Conservation (phyloP, 2,113 vertebrate species). For the Choloepus hoffmanni region DNA sequence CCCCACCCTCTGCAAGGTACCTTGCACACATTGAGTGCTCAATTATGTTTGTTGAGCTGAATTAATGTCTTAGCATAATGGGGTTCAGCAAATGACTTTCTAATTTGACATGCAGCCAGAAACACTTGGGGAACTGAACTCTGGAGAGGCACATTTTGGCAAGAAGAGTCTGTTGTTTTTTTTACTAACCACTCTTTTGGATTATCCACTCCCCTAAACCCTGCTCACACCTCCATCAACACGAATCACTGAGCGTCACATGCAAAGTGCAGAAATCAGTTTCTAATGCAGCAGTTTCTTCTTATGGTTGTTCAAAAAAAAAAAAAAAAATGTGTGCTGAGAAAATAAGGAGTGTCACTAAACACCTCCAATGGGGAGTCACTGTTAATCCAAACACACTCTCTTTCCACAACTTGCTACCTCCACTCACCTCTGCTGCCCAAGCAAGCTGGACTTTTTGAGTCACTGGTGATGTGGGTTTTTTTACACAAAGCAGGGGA, state of each 20-base stretch:
- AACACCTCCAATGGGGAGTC: constrained; percentile 36
- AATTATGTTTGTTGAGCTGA: background rate
- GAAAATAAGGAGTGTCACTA: constrained; percentile 53
- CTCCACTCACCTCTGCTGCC: constrained; percentile 61
- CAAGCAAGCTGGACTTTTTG: constrained; percentile 35
- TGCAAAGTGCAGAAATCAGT: background rate
- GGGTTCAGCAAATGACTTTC: background rate
- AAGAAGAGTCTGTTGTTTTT: background rate
- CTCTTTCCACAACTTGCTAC: constrained; percentile 53
- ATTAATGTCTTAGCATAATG: background rate
- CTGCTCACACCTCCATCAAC: background rate
- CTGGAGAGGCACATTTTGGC: background rate
- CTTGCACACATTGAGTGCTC: background rate
- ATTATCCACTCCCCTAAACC: background rate
- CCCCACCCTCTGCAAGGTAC: background rate
- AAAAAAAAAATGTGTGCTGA: background rate
- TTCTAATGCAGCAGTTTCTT: background rate
- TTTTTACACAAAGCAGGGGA: constrained; percentile 77
- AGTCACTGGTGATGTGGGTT: constrained; percentile 73
- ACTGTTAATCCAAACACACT: constrained; percentile 59
- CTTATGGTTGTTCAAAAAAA: background rate
- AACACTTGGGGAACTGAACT: background rate
- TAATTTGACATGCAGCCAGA: background rate
- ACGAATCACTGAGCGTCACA: background rate
- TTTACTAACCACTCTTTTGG: background rate